Evolutionary conservation across 2,888 invertebrate species (phyloP).

Genomic region (Andricus curvator): DNA sequence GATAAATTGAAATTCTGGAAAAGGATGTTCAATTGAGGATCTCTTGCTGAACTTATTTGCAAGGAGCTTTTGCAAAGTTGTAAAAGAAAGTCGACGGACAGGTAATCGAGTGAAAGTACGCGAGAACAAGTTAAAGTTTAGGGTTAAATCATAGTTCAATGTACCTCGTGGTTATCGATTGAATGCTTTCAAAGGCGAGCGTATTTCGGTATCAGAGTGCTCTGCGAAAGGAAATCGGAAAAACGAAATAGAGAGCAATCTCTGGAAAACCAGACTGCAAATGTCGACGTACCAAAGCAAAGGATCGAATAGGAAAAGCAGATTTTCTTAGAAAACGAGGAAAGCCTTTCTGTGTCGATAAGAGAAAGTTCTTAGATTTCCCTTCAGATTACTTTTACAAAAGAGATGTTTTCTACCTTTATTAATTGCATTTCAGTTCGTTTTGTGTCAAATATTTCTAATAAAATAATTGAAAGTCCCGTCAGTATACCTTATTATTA

Average conservation of each 20-base stretch:
- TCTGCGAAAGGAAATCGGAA: not conserved
- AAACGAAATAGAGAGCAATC: conserved; percentile 31
- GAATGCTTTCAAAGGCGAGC: conserved; percentile 13
- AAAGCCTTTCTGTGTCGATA: conserved; percentile 3
- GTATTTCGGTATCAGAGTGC: conserved; percentile 27
- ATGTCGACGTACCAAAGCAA: conserved; percentile 17
- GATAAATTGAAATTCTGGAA: conserved; percentile 35
- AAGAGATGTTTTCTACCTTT: not conserved
- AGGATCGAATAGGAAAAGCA: conserved; percentile 20
- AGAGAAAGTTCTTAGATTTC: conserved; percentile 1
- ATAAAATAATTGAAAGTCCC: no score
- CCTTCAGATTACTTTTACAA: conserved; percentile 1
- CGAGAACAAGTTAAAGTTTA: not conserved
- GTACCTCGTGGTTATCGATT: conserved; percentile 26
- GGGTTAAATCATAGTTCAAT: conserved; percentile 21
- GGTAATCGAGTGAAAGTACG: not conserved
- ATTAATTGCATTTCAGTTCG: not conserved
- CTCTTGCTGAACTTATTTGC: not conserved
- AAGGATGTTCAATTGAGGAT: not conserved
- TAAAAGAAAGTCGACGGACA: not conserved
- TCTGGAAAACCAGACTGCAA: conserved; percentile 22
- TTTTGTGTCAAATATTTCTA: not conserved
- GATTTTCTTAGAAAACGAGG: conserved; percentile 18
- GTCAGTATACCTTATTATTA: no score
- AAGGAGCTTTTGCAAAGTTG: not conserved